Evolutionary conservation across 1,140 invertebrate species (phyloP).

Genomic region (Hydropsyche tenuis): DNA sequence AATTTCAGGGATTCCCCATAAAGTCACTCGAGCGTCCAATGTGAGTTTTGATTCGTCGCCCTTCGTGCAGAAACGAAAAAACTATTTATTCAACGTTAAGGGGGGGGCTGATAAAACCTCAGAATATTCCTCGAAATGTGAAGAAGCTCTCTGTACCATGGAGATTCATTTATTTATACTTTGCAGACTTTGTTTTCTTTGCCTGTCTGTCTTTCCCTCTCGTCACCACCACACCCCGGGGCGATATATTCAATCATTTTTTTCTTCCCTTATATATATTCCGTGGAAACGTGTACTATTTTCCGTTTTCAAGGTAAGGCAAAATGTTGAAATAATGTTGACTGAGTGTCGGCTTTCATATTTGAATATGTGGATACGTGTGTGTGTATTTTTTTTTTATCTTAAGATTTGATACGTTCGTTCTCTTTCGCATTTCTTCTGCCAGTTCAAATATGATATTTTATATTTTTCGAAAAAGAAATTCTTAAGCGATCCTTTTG

Average conservation of each 20-base stretch:
- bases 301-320: background rate
- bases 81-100: conserved; percentile 12
- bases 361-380: background rate
- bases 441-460: too few species aligned
- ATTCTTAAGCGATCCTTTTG: too few species aligned
- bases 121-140: conserved; percentile 5
- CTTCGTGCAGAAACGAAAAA: too few species aligned
- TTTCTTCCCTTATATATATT: conserved; percentile 1
- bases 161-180: conserved; percentile 19
- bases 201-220: too few species aligned
- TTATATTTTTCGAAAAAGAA: too few species aligned
- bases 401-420: too few species aligned
- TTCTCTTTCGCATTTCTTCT: too few species aligned
- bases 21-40: too few species aligned
- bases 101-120: conserved; percentile 14
- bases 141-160: background rate
- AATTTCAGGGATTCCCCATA: too few species aligned
- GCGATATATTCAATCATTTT: conserved; percentile 37
- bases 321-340: conserved; percentile 36
- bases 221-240: conserved; percentile 1
- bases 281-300: too few species aligned
- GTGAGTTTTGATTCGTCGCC: too few species aligned
- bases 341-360: conserved; percentile 26
- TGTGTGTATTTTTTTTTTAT: too few species aligned
- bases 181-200: conserved; percentile 31